Evolutionary conservation across 1,140 invertebrate genomes (phyloP), one percentile per base, ranked within the genome.

Genomic region (Periplaneta americana): DNA sequence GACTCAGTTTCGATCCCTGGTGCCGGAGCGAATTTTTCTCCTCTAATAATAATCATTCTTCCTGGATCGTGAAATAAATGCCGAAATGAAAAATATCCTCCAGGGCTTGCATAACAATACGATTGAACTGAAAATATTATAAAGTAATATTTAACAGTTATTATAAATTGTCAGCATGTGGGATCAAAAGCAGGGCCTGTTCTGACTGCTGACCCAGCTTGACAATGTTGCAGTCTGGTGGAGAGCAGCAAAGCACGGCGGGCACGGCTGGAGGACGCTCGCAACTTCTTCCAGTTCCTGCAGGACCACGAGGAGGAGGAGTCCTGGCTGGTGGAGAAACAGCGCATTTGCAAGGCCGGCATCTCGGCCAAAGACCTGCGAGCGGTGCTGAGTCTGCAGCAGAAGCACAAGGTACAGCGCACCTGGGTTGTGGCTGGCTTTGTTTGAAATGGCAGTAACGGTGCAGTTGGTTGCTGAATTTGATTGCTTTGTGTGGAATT

Each of bases 271-370:
- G 96, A 98, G 86, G 96, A 98, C 83, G 97, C 97, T 0, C 91
- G 97, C 83, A 96, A 97, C 85, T 97, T 98, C 85, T 98, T 96
- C 87, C 97, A 98, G 86, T 99, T 99, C 88, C 90, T 99, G 79
- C 95, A 97, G 91, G 97, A 98, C 87, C 95, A 97, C 84, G 96
- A 96, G 83, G 96, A 97, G 84, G 97, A 98, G 88, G 97, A 97
- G 89, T 94, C 96, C 0, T 98, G 98, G 95, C 88, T 98, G 33
- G 92, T 96, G 13, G 97, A 99, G 85, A 98, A 98, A 85, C 95
- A 98, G 86, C 90, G 96, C 17, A 96, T 98, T 83, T 98, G 97
- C 87, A 93, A 94, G 85, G 93, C 96, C 10, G 96, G 95, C 18
- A 94, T 98, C n/a, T 94, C 95, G 0, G 97, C 96, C 1, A 98